A percentile compares a stretch with the other conserved stretches of the same genome.
phyloP scores from a whole-genome alignment of 2,888 invertebrate species.

The Platycnemis pennipes region DNA sequence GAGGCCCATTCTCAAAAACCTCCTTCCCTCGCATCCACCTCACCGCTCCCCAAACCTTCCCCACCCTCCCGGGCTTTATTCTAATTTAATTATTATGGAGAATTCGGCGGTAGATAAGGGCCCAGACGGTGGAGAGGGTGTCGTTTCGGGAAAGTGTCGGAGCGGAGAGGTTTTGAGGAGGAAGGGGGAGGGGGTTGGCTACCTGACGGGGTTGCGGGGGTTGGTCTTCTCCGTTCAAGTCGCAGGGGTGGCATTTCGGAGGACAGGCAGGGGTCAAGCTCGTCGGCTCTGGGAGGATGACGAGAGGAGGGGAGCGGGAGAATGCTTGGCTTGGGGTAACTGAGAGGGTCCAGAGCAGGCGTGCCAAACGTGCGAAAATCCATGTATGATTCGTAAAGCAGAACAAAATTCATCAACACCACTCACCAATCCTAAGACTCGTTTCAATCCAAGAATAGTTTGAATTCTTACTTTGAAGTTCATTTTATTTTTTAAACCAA shows the following conservation, averaged over 20 bases:
- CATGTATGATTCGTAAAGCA: background rate
- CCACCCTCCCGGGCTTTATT: background rate
- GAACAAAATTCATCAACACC: background rate
- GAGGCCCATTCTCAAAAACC: background rate
- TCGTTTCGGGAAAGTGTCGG: background rate
- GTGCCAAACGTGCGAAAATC: background rate
- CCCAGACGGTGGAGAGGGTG: background rate
- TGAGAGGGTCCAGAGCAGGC: background rate
- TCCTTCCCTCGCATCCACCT: background rate
- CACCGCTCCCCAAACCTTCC: background rate
- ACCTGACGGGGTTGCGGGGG: background rate
- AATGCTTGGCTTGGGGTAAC: background rate
- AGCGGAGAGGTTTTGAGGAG: background rate
- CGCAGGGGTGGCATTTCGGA: background rate
- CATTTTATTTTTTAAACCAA: too few species aligned
- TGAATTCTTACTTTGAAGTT: too few species aligned
- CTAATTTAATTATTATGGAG: conserved; percentile 8
- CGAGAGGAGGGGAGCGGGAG: conserved; percentile 1
- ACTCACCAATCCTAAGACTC: too few species aligned
- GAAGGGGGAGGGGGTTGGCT: background rate
- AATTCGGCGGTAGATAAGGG: background rate
- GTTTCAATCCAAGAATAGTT: too few species aligned
- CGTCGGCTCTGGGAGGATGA: conserved; percentile 39
- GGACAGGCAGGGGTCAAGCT: background rate
- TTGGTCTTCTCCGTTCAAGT: background rate